phyloP scores from a whole-genome alignment of 2,797 vertebrate species.

The Limnodromus scolopaceus region DNA sequence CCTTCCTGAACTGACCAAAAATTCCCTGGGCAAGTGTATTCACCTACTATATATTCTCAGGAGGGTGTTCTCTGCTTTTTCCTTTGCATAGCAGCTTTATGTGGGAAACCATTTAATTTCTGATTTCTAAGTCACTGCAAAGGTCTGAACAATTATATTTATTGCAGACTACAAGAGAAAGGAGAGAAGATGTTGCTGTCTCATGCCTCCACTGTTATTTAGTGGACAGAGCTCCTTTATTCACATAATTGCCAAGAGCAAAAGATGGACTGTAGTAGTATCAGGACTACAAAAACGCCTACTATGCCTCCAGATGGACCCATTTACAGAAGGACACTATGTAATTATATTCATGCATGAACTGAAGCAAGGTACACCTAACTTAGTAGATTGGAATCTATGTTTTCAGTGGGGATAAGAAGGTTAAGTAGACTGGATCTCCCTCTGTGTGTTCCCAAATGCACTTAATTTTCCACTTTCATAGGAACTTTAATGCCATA shows the following conservation, averaged over 20 bases:
- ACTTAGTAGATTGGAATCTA: rapidly evolving
- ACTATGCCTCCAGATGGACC: neutral
- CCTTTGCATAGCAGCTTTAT: neutral
- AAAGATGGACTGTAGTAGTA: neutral
- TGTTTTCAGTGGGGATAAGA: neutral
- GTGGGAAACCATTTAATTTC: neutral
- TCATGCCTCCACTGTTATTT: neutral
- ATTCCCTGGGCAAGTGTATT: neutral
- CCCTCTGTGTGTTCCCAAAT: neutral
- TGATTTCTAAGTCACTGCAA: neutral
- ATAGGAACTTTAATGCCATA: rapidly evolving
- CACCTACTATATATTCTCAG: neutral
- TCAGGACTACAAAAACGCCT: neutral
- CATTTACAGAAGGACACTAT: neutral
- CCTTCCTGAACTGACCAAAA: neutral
- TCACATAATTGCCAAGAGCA: rapidly evolving
- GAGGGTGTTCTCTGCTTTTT: neutral
- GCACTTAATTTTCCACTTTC: neutral
- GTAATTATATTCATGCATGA: neutral
- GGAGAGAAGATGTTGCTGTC: neutral
- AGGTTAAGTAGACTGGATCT: neutral
- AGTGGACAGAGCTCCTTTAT: neutral
- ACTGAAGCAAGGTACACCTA: neutral
- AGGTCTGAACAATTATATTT: neutral
- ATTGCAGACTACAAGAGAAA: neutral